These are phyloP conservation scores for Diuraphis noxia DNA, from an alignment of 1,140 invertebrate species.

Conservation along the genomic window DNA sequence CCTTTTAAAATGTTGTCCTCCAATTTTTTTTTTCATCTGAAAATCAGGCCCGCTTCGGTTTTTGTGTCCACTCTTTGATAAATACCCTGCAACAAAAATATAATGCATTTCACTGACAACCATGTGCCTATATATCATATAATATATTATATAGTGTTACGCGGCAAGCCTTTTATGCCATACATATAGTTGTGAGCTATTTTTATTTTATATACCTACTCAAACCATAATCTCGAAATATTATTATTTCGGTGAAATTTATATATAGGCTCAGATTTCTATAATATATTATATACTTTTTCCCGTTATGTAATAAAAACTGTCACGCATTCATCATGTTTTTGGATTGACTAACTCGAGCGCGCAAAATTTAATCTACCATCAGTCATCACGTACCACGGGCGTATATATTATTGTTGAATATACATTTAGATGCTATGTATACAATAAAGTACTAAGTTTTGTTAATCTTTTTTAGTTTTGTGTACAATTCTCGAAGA, in stretches of 20 bases:
- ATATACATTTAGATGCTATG: background rate
- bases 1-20: background rate
- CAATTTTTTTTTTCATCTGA: background rate
- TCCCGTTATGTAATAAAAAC: background rate
- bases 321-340: background rate
- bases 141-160: background rate
- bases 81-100: background rate
- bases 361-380: background rate
- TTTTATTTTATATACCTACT: background rate
- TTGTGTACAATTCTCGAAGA: background rate
- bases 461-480: background rate
- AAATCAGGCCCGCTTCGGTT: background rate
- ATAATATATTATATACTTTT: background rate
- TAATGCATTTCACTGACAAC: background rate
- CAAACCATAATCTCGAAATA: background rate
- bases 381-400: background rate
- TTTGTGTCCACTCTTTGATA: slow-evolving; percentile 1
- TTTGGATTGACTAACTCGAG: background rate
- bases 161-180: background rate
- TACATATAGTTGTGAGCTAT: background rate
- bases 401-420: background rate
- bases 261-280: background rate
- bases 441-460: background rate
- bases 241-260: background rate
- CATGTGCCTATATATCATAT: background rate